phyloP scores from a whole-genome alignment of 1,140 invertebrate genomes.

The Drosophila pseudoananassae region DNA sequence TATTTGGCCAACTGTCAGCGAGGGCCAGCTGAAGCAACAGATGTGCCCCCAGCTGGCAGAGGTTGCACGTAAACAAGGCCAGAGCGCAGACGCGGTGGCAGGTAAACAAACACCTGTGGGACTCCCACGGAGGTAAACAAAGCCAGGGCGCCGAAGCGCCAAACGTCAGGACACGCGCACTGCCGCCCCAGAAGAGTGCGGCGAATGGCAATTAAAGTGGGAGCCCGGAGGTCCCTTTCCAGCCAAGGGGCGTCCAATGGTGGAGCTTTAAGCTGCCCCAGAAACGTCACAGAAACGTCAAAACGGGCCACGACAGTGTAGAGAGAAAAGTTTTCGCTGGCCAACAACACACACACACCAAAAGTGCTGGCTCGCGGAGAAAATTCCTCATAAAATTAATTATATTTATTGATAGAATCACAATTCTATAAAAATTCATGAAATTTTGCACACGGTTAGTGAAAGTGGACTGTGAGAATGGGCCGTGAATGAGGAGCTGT shows the following conservation, averaged over 20 bases:
- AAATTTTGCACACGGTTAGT: conserved; percentile 5
- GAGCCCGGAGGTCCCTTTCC: conserved; percentile 15
- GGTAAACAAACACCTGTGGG: conserved; percentile 76
- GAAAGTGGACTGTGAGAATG: conserved; percentile 8
- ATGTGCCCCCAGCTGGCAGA: conserved; percentile 39
- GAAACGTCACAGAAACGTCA: conserved; percentile 66
- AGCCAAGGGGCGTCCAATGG: neutral
- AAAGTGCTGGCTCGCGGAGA: conserved; percentile 36
- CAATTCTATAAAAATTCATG: conserved; percentile 9
- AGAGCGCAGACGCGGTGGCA: conserved; percentile 48
- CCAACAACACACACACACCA: conserved; percentile 51
- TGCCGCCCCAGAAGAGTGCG: conserved; percentile 28
- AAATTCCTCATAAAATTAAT: conserved; percentile 13
- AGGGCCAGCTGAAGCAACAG: conserved; percentile 31
- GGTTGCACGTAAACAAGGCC: conserved; percentile 27
- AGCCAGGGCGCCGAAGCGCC: conserved; percentile 33
- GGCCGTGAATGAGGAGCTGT: neutral
- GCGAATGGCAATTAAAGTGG: conserved; percentile 7
- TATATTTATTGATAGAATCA: neutral
- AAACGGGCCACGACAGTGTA: conserved; percentile 64
- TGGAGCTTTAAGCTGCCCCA: conserved; percentile 66
- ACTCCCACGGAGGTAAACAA: conserved; percentile 54
- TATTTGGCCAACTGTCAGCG: conserved; percentile 29
- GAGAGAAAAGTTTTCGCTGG: conserved; percentile 71
- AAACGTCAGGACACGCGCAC: conserved; percentile 66